A percentile compares a stretch with the other conserved stretches of the same genome.
Conservation (phyloP, 2,888 invertebrate species). For the Griposia aprilina region DNA sequence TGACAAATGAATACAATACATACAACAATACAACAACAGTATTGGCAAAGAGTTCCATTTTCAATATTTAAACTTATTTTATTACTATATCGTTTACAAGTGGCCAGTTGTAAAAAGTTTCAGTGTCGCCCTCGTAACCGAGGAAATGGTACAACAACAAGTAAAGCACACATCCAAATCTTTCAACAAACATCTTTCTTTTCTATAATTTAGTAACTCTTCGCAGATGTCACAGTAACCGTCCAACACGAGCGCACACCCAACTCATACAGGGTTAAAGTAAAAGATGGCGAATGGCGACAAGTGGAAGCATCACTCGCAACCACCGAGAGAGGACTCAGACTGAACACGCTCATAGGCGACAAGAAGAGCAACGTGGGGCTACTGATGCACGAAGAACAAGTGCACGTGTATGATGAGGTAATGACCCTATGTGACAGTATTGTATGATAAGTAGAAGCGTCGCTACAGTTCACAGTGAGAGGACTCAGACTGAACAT, state of each 20-base stretch:
- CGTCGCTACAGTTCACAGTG: not conserved
- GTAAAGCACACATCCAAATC: not conserved
- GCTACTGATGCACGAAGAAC: slow-evolving; percentile 78
- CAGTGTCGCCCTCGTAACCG: too few species aligned
- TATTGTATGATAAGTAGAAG: not conserved
- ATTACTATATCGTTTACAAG: too few species aligned
- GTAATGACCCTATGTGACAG: slow-evolving; percentile 64
- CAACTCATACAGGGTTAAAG: slow-evolving; percentile 80
- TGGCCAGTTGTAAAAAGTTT: too few species aligned
- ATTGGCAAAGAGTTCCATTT: too few species aligned
- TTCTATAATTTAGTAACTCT: not conserved
- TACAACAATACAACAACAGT: too few species aligned
- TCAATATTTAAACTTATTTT: too few species aligned
- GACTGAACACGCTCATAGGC: slow-evolving; percentile 77
- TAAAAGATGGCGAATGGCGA: slow-evolving; percentile 90
- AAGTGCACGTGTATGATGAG: slow-evolving; percentile 87
- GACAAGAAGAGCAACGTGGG: slow-evolving; percentile 82
- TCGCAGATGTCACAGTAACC: slow-evolving; percentile 89
- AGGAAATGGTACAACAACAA: not conserved
- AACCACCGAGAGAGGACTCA: slow-evolving; percentile 73
- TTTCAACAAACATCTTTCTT: not conserved
- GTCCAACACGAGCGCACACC: slow-evolving; percentile 88
- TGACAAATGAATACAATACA: too few species aligned
- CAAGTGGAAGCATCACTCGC: slow-evolving; percentile 80
- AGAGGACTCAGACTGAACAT: not conserved